Percentiles rank a stretch among this genome's conserved stretches.
Conservation (phyloP, 2,888 invertebrate species). For the Smittia aterrima region DNA sequence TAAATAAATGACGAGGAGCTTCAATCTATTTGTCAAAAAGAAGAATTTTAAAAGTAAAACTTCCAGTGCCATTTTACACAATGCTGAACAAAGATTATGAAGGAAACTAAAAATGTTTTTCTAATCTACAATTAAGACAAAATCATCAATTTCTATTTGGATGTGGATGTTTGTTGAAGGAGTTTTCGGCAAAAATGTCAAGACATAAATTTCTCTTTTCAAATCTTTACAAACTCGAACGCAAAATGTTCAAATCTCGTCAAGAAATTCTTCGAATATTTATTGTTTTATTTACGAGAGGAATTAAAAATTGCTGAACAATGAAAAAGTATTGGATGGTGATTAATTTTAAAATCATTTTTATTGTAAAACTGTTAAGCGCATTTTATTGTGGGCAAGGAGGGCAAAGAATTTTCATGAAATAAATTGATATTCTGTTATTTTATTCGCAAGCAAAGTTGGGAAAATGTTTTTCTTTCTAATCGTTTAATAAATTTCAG, state of each 20-base stretch:
- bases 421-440: slow-evolving; percentile 8
- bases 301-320: background rate
- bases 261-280: background rate
- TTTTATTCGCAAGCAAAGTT: background rate
- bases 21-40: background rate
- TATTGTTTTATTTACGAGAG: background rate
- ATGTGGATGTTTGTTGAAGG: background rate
- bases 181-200: background rate
- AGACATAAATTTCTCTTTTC: background rate
- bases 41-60: background rate
- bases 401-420: background rate
- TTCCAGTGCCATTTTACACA: background rate
- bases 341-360: background rate
- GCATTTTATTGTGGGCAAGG: background rate
- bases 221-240: background rate
- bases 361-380: background rate
- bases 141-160: background rate
- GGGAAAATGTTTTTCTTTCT: no score
- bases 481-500: no score
- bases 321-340: background rate
- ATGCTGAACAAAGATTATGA: no score
- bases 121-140: background rate
- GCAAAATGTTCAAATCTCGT: no score
- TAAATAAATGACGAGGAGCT: background rate
- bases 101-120: no score